Evolutionary conservation across 2,797 vertebrate genomes (phyloP), one percentile per base, ranked within the genome.

Genomic region (Uromys caudimaculatus): DNA sequence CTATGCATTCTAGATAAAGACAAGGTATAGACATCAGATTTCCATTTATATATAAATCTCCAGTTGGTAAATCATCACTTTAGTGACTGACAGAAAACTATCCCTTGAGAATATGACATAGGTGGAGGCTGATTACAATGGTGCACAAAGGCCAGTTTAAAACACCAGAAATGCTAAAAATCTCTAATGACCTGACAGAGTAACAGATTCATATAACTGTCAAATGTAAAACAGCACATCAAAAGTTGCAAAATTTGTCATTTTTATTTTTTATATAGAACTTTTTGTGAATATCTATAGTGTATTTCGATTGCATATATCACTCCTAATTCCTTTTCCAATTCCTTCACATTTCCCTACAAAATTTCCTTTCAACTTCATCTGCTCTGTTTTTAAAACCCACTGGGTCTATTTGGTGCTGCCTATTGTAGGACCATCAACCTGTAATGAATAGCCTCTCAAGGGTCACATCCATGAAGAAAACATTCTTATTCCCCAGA

Each of bases 21-120:
- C 56, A 54, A 9, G 0, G 0, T 47, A 50, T 1, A 32, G 54
- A 38, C 9, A 62, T 2, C 0, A 41, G 3, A 35, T 71, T 71
- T 71, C 3, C 9, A 87, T 87, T 71, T 73, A 56, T 41, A 73
- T 19, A 12, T 54, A 87, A 52, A 50, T 38, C 23, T 86, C 38
- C 13, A 54, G 16, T 10, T 24, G 3, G 8, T 6, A 47, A 71
- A 71, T 27, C 64, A 14, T 85, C 83, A 69, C 19, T 69, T 73
- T 71, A 87, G 23, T 73, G 8, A 87, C 23, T 32, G 35, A 17
- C 29, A 23, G 35, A 87, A 52, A 32, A 52, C 3, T 52, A 27
- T 69, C 44, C 52, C 84, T 47, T 54, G 35, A 54, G 47, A 56
- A 17, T 38, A 16, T 54, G 44, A 38, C 52, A 4, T 27, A 8